Evolutionary conservation across 1,140 invertebrate species (phyloP), one percentile per base, ranked within the genome.

Genomic region (Zaprionus vittiger): DNA sequence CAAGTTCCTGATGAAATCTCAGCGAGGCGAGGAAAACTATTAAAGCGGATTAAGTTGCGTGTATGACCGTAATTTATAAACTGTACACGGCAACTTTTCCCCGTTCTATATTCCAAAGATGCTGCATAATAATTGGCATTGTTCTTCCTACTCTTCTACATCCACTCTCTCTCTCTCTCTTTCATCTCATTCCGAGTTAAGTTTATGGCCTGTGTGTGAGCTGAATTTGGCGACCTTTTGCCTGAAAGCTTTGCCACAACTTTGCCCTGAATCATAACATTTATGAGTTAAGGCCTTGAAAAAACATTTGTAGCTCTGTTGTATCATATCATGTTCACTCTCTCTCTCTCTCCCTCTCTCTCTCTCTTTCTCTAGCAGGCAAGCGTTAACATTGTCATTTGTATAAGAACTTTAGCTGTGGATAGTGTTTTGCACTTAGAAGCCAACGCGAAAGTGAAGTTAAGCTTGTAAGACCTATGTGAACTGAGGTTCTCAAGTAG

Each of bases 31-130:
- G 70, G 70, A 66, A 73, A 73, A 73, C 56, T 73, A 77, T 67
- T 73, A 73, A 77, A 77, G 70, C 74, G 62, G 74, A 66, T 77
- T 77, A 73, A 77, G 74, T 77, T 77, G 69, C 70, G 67, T 77
- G 63, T 77, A 73, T 70, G 74, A 66, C 31, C 70, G 62, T 77
- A 72, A 77, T 73, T 73, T 77, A 73, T 77, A 73, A 77, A 77
- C 74, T 77, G 56, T 77, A 72, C 74, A 72, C 69, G 62, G 67
- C 37, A 73, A 73, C 69, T 77, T 77, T 70, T 63, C 38, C 56
- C 44, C 61, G 17, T 17, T 37, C 59, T 17, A n/a, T 44, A 59
- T 44, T 71, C 73, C 63, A 75, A 75, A 75, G 73, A 71, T 71
- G 73, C 73, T 75, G 73, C 67, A 71, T 75, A 71, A 75, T 75